These are phyloP conservation scores for Drosophila burlai DNA, from an alignment of 1,140 invertebrate species.

Conservation along the genomic window DNA sequence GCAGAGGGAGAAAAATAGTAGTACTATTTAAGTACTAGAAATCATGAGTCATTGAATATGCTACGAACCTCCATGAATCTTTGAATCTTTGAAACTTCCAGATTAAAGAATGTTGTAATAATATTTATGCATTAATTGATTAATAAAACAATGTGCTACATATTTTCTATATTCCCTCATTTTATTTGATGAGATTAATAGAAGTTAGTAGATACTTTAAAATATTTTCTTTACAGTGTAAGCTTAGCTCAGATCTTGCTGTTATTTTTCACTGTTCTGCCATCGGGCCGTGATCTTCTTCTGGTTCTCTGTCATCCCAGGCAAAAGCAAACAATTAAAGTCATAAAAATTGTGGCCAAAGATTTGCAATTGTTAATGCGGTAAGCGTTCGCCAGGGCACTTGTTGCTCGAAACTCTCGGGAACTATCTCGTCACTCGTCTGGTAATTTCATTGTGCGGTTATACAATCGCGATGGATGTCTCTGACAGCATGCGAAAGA, in stretches of 20 bases:
- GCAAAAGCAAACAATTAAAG: slow-evolving; percentile 75
- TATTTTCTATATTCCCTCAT: no score
- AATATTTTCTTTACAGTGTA: neutral
- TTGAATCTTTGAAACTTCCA: neutral
- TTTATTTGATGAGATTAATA: no score
- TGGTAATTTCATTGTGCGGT: slow-evolving; percentile 45
- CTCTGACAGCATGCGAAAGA: slow-evolving; percentile 45
- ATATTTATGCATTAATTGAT: no score
- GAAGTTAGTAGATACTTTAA: neutral
- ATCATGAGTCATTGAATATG: neutral
- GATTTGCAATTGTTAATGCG: slow-evolving; percentile 60
- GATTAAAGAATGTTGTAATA: no score
- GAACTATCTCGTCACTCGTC: neutral
- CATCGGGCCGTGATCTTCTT: slow-evolving; percentile 25
- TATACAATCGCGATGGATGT: slow-evolving; percentile 52
- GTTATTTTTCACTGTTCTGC: slow-evolving; percentile 11
- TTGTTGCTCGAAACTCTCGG: slow-evolving; percentile 43
- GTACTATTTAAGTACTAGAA: neutral
- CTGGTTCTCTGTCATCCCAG: slow-evolving; percentile 29
- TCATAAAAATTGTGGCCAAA: slow-evolving; percentile 70
- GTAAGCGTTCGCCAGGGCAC: slow-evolving; percentile 45
- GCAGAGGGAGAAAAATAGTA: neutral
- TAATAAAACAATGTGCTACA: no score
- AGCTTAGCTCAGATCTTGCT: slow-evolving; percentile 2
- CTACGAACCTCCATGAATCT: no score